Evolutionary conservation across 2,888 invertebrate species (phyloP), one percentile per base, ranked within the genome.

Genomic region (Quadroppia sp.): DNA sequence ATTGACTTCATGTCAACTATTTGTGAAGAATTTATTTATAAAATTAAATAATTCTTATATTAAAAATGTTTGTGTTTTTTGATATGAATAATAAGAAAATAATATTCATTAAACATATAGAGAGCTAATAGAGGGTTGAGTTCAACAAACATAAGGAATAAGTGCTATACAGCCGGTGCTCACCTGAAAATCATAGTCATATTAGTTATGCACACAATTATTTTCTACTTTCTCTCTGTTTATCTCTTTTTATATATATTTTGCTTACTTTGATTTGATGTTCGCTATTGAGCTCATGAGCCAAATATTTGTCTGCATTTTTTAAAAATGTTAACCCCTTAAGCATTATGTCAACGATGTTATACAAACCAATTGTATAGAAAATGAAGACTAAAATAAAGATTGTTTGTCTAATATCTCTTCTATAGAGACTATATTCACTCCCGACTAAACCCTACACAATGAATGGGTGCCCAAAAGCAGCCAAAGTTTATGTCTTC

Each of bases 241-340:
- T 64, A 50, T 64, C 32, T 36, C 64, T 36, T 56, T 28, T 28
- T 48, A 48, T 48, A 11, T 48, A 36, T 64, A 36, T 64, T 64
- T 64, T 36, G 59, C 64, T 64, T 64, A 64, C 36, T 36, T 64
- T 64, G 36, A 36, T 36, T 64, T 36, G 7, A 6, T 48, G 48
- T 30, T 56, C 30, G 28, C 28, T 3, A 50, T 20, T 56, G n/a
- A n/a, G 28, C 28, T 56, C 25, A 3, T 56, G 36, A 36, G 36
- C n/a, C 64, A 36, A 64, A 64, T 64, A 64, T 64, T 64, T 64
- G 64, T 36, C 64, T 64, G 64, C 20, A 64, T 64, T 64, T 64
- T n/a, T 64, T n/a, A 36, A 64, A 56, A 23, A 36, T 36, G 15
- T 30, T 17, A 36, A 15, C 36, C 32, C 64, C 64, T 64, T n/a